Conservation (phyloP, 2,113 vertebrate species). For the Semnornis frantzii region DNA sequence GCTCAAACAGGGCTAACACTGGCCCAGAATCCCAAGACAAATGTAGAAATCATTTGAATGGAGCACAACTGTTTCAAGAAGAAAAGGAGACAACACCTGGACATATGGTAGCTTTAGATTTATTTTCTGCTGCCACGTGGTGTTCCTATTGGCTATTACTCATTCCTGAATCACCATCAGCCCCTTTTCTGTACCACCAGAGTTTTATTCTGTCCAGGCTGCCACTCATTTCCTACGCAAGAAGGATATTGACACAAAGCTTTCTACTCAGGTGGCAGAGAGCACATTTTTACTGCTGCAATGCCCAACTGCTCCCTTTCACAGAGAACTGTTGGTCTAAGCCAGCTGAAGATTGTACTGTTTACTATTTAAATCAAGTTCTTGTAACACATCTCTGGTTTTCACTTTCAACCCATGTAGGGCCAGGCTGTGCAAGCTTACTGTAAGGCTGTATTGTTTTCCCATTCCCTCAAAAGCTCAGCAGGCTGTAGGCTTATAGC, state of each 20-base stretch:
- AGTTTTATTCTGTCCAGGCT: neutral
- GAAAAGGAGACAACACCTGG: neutral
- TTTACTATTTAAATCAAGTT: slow-evolving; percentile 17
- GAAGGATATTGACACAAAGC: neutral
- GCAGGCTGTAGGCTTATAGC: slow-evolving; percentile 25
- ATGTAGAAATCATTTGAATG: neutral
- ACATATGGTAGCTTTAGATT: neutral
- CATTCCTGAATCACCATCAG: slow-evolving; percentile 27
- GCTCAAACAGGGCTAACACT: neutral
- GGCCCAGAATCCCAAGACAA: neutral
- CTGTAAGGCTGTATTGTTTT: slow-evolving; percentile 41
- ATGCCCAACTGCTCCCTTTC: neutral
- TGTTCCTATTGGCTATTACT: slow-evolving; percentile 12
- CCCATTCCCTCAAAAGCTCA: slow-evolving; percentile 45
- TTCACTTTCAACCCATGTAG: neutral
- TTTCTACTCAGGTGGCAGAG: neutral
- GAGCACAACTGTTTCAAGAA: neutral
- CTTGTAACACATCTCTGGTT: neutral
- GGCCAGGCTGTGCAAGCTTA: neutral
- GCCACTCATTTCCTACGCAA: neutral
- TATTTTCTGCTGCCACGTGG: neutral
- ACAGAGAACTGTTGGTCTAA: neutral
- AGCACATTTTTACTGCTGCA: neutral
- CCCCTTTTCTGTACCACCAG: neutral
- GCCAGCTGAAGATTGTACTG: neutral